phyloP scores from a whole-genome alignment of 2,888 invertebrate genomes.

The Drosophila multiciliata region DNA sequence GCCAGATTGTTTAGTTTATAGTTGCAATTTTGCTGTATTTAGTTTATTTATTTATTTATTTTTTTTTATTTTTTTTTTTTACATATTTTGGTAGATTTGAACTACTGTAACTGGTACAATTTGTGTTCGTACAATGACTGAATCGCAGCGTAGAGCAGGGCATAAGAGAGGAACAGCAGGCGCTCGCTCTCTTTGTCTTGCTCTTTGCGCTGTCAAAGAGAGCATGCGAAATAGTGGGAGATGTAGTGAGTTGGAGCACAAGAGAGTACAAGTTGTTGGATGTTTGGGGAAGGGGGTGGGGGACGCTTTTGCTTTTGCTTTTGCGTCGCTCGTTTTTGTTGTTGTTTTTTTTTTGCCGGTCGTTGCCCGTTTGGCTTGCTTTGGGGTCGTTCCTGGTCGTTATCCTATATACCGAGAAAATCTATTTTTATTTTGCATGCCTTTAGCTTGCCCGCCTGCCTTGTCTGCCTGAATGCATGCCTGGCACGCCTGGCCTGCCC shows the following conservation, averaged over 20 bases:
- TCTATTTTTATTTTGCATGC: slow-evolving; percentile 79
- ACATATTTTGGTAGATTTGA: not conserved
- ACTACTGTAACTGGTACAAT: slow-evolving; percentile 1
- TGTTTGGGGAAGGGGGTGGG: no score
- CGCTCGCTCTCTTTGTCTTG: not conserved
- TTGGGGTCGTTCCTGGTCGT: slow-evolving; percentile 84
- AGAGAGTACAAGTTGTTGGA: slow-evolving; percentile 1
- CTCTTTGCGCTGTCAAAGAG: slow-evolving; percentile 6
- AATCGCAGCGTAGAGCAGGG: slow-evolving; percentile 2
- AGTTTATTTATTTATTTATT: no score
- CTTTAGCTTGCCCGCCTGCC: slow-evolving; percentile 28
- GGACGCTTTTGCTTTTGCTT: slow-evolving; percentile 10
- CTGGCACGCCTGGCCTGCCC: slow-evolving; percentile 24
- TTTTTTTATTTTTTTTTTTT: no score
- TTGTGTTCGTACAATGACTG: not conserved
- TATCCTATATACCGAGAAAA: slow-evolving; percentile 84
- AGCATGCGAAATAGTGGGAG: slow-evolving; percentile 16
- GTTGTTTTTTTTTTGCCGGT: slow-evolving; percentile 62
- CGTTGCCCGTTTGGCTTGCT: slow-evolving; percentile 66
- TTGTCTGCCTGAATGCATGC: slow-evolving; percentile 40
- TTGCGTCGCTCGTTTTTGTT: slow-evolving; percentile 1
- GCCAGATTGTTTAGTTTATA: not conserved
- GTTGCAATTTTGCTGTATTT: not conserved
- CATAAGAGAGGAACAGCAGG: slow-evolving; percentile 2
- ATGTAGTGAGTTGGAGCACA: slow-evolving; percentile 1